These are phyloP conservation scores for Crossoptilon crossoptilon DNA, from an alignment of 2,797 vertebrate species.

Conservation along the genomic window DNA sequence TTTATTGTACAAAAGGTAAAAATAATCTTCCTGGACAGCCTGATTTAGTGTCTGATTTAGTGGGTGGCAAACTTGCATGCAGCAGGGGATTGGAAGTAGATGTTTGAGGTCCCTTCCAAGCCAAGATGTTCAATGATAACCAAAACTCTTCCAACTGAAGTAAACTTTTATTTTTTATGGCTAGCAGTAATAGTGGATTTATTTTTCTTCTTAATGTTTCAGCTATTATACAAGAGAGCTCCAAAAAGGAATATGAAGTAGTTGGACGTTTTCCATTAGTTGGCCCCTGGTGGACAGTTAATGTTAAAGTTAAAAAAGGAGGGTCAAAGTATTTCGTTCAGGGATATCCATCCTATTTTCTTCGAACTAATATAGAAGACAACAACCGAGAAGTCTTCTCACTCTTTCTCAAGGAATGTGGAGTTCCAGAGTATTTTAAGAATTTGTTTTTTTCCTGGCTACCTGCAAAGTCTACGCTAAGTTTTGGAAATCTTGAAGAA, in stretches of 20 bases:
- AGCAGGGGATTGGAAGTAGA: too few species aligned
- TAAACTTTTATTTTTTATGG: neutral
- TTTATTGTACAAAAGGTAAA: neutral
- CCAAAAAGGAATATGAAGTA: slow-evolving; percentile 56
- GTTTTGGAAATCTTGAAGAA: slow-evolving; percentile 75
- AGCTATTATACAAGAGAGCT: slow-evolving; percentile 78
- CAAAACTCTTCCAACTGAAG: neutral
- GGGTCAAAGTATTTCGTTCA: slow-evolving; percentile 56
- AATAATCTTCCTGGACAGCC: neutral
- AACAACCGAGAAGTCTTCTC: slow-evolving; percentile 66
- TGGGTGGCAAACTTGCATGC: too few species aligned
- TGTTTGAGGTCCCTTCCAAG: too few species aligned
- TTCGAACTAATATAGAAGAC: slow-evolving; percentile 72
- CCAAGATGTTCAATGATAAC: neutral
- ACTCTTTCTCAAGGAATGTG: slow-evolving; percentile 82
- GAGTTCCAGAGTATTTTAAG: neutral
- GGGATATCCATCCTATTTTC: slow-evolving; percentile 81
- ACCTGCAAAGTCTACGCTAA: slow-evolving; percentile 50
- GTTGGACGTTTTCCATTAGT: slow-evolving; percentile 81
- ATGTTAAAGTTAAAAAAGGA: slow-evolving; percentile 56
- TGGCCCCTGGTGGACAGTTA: slow-evolving; percentile 85
- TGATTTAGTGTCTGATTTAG: too few species aligned
- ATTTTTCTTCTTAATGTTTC: slow-evolving; percentile 42
- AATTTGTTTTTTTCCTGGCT: slow-evolving; percentile 78
- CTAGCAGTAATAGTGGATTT: neutral